Evolutionary conservation across 2,113 vertebrate genomes (phyloP), one percentile per base, ranked within the genome.

Genomic region (Colinus virginianus): DNA sequence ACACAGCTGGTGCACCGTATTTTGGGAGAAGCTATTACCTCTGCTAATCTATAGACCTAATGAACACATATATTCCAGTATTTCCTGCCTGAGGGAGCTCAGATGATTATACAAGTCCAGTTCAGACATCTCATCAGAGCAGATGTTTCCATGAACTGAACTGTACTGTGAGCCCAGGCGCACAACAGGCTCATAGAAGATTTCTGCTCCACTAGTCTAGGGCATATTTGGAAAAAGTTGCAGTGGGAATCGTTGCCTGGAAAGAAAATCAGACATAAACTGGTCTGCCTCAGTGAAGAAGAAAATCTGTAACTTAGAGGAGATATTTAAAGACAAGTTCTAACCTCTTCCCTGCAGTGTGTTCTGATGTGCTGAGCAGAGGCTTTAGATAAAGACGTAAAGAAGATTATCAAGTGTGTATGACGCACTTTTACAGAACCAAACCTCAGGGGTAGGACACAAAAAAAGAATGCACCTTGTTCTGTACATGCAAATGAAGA

Each of bases 401-500:
- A 64, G 38, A 55, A 76, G 32, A 67, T 34, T 90, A 46, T 72
- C 67, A 74, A 77, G 26, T 21, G 49, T 70, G 34, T 14, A 11
- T 51, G 59, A 91, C 1, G 4, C 63, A 83, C 13, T 15, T 74
- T 71, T 56, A 56, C 38, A 82, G 43, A 85, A 43, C 23, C 83
- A 87, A 78, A 48, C 46, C 76, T 78, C 53, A 71, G 68, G 85
- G 55, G 42, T 74, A 61, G 14, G 61, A 85, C 71, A 40, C 18
- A 46, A 66, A 80, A 76, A 59, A 74, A 77, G 32, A 78, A 78
- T 0, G 2, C 49, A 74, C 46, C 58, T 79, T 45, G n/a, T 66
- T 78, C 81, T 87, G 66, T 45, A 49, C 36, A 61, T 91, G 78
- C 22, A 88, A 91, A 88, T 86, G 55, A 88, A 80, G 72, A 86